Conservation (phyloP, 2,888 invertebrate genomes). For the Eretmocerus hayati region DNA sequence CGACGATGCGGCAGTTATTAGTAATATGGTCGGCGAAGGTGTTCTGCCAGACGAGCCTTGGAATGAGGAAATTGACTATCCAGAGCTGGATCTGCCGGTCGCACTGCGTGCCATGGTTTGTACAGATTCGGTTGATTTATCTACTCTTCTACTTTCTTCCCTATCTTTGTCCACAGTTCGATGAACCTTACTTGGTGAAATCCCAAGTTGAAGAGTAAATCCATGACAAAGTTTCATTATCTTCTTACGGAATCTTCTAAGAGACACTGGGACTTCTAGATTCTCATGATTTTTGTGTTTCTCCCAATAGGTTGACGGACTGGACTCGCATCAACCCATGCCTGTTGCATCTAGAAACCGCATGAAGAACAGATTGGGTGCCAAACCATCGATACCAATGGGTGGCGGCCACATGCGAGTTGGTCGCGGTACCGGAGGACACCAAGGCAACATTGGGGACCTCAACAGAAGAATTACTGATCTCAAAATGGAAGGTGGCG, state of each 20-base stretch:
- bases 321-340: conserved; percentile 43
- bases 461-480: conserved; percentile 65
- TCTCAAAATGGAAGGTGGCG: conserved; percentile 58
- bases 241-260: no score
- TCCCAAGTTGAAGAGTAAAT: no score
- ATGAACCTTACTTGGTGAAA: no score
- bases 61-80: conserved; percentile 46
- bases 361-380: conserved; percentile 57
- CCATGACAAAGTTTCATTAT: no score
- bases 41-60: conserved; percentile 46
- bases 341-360: conserved; percentile 48
- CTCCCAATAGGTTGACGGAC: conserved; percentile 38
- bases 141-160: not conserved
- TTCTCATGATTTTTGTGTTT: not conserved
- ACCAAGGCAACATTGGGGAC: conserved; percentile 55
- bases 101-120: conserved; percentile 79
- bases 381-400: conserved; percentile 50
- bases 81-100: conserved; percentile 67
- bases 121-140: conserved; percentile 32
- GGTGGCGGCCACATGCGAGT: conserved; percentile 41
- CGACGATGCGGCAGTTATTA: conserved; percentile 52
- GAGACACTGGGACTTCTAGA: no score
- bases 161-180: conserved; percentile 31
- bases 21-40: conserved; percentile 52
- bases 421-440: conserved; percentile 33